Evolutionary conservation across 1,140 invertebrate species (phyloP), one percentile per base, ranked within the genome.

Genomic region (Sitophilus oryzae): DNA sequence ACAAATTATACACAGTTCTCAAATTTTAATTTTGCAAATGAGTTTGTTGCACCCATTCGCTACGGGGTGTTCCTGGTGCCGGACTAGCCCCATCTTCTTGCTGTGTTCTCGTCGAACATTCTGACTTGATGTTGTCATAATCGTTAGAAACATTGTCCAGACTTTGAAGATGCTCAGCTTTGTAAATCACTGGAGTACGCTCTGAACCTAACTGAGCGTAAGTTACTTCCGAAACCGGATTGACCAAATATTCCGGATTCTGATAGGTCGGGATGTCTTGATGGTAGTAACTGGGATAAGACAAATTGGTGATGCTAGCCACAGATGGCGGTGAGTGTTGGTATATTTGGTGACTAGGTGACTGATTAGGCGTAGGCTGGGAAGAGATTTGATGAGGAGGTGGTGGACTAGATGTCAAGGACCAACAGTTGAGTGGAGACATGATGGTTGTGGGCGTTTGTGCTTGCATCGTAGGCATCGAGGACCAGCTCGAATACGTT

Each of bases 341-440:
- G 50, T 71, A 71, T 19, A 69, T 63, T 52, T 71, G 70, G 48
- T 70, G 70, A 46, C 45, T 70, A 35, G 70, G 70, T 8, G 70
- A 71, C 58, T 70, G 70, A 40, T 63, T 68, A 1, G 68, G 68
- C 2, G 69, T 64, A 0, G 63, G 59, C 43, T 67, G 66, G 0
- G 63, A 50, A 2, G 65, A 63, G n/a, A 67, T 49, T 44, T 71
- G 70, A 53, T 70, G 65, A 2, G 65, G 64, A 6, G 68, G 68
- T 15, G 70, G 66, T 15, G 70, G 67, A 41, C 64, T 69, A 9
- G 70, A 68, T 11, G 69, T 67, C 16, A 68, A 40, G 0, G 70
- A 67, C 69, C 70, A 71, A 49, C 69, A 71, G 49, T 71, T 71
- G 3, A 71, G 63, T 2, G 67, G 54, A 20, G 63, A 63, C 22